These are phyloP conservation scores for Chaitophorus viminalis DNA, from an alignment of 2,888 invertebrate species.

Conservation along the genomic window DNA sequence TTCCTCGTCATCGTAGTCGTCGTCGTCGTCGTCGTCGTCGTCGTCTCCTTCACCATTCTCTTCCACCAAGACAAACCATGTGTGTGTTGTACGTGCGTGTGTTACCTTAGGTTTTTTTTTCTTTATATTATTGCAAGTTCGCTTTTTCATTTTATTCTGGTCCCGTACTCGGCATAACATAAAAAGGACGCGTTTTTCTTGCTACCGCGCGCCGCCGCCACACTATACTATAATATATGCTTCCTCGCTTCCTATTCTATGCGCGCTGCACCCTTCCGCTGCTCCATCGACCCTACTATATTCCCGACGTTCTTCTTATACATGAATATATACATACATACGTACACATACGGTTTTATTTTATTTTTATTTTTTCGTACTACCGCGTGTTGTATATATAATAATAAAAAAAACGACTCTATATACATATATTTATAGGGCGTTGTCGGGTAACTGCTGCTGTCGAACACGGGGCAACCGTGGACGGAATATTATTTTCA, in stretches of 20 bases:
- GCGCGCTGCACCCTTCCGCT: neutral
- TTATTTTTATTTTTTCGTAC: conserved; percentile 40
- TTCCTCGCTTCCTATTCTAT: conserved; percentile 30
- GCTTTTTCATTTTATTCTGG: conserved; percentile 61
- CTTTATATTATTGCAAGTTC: conserved; percentile 50
- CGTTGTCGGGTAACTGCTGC: conserved; percentile 34
- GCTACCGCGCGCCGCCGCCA: conserved; percentile 18
- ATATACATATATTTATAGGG: neutral
- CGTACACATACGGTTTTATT: neutral
- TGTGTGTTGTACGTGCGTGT: conserved; percentile 2
- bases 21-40: no score
- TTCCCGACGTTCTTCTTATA: conserved; percentile 37
- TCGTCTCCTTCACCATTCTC: neutral
- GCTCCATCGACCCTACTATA: conserved; percentile 16
- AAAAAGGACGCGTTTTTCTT: conserved; percentile 51
- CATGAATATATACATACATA: neutral
- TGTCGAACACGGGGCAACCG: conserved; percentile 54
- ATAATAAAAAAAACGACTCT: conserved; percentile 30
- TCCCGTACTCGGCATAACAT: conserved; percentile 56
- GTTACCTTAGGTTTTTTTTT: conserved; percentile 35
- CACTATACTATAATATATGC: neutral
- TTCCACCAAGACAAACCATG: conserved; percentile 9
- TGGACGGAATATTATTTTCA: conserved; percentile 59
- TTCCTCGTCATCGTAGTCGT: no score
- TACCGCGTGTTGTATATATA: conserved; percentile 10